Percentiles rank a stretch among this genome's conserved stretches.
These are phyloP conservation scores for Atractosteus spatula DNA, from an alignment of 2,113 vertebrate genomes.

Conservation along the genomic window DNA sequence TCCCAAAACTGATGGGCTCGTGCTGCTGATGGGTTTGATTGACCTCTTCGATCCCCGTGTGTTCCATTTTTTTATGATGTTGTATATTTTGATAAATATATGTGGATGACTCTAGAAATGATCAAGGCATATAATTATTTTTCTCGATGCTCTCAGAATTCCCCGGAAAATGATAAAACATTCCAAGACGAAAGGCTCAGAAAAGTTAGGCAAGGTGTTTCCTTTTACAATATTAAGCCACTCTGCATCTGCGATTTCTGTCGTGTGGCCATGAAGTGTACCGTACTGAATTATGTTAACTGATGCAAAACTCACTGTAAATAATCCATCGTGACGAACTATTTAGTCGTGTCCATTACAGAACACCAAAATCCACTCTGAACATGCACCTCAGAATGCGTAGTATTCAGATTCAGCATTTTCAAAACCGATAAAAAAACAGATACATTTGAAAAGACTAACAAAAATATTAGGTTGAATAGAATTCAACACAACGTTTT, in stretches of 20 bases:
- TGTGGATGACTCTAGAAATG: not conserved
- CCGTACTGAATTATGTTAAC: slow-evolving; percentile 1
- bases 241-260: slow-evolving; percentile 5
- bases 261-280: slow-evolving; percentile 28
- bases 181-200: not conserved
- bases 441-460: not conserved
- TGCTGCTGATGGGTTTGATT: slow-evolving; percentile 76
- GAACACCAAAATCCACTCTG: slow-evolving; percentile 32
- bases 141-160: not conserved
- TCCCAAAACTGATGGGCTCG: slow-evolving; percentile 87
- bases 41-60: slow-evolving; percentile 75
- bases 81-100: not conserved
- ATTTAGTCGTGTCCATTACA: slow-evolving; percentile 9
- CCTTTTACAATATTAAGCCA: slow-evolving; percentile 17
- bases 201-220: slow-evolving; percentile 19
- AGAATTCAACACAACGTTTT: slow-evolving; percentile 3
- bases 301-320: slow-evolving; percentile 20
- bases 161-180: not conserved
- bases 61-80: slow-evolving; percentile 67
- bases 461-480: not conserved
- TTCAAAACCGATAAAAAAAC: slow-evolving; percentile 36
- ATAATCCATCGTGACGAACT: slow-evolving; percentile 33
- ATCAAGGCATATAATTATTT: slow-evolving; percentile 5
- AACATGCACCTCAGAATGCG: slow-evolving; percentile 23
- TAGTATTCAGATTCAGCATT: slow-evolving; percentile 15